Evolutionary conservation across 2,888 invertebrate species (phyloP), one percentile per base, ranked within the genome.

Genomic region (Tethea ocularis): DNA sequence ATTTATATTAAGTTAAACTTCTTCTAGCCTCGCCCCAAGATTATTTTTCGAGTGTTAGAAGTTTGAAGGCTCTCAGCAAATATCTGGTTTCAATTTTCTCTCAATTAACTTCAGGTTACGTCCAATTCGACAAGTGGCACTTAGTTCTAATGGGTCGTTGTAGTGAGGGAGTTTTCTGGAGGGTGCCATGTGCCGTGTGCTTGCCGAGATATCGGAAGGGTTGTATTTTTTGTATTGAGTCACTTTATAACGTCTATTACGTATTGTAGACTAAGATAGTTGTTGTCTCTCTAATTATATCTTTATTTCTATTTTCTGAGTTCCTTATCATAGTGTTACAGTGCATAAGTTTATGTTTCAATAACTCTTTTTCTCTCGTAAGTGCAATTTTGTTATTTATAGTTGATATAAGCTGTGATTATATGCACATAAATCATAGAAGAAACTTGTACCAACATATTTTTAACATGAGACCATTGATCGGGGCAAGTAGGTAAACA

Each of bases 51-150:
- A 65, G 69, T 63, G 51, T 17, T 55, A n/a, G 52, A 71, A 75
- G 65, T 78, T 78, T 72, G 75, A 75, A 75, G 70, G 66, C 73
- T 71, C 73, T 75, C 71, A 52, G 59, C 62, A 75, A 82, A 82
- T 84, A 84, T 86, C 83, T 83, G 82, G 82, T 84, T 83, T 83
- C 82, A 84, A 84, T 87, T 83, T 84, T 80, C 81, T 82, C 82
- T 83, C 86, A 88, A 89, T 88, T 86, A 87, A 84, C 82, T 84
- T 80, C 83, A 83, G 83, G 83, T 86, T 84, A 71, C 77, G 80
- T 87, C 83, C 80, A 79, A 83, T 83, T 84, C 80, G 77, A 76
- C 80, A 81, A 88, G 87, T 84, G 84, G 74, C 82, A 82, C 86
- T 88, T 82, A 79, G 75, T 76, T 77, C 74, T 84, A 86, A 88